Evolutionary conservation across 2,113 vertebrate species (phyloP).

Genomic region (Cnemophilus loriae): DNA sequence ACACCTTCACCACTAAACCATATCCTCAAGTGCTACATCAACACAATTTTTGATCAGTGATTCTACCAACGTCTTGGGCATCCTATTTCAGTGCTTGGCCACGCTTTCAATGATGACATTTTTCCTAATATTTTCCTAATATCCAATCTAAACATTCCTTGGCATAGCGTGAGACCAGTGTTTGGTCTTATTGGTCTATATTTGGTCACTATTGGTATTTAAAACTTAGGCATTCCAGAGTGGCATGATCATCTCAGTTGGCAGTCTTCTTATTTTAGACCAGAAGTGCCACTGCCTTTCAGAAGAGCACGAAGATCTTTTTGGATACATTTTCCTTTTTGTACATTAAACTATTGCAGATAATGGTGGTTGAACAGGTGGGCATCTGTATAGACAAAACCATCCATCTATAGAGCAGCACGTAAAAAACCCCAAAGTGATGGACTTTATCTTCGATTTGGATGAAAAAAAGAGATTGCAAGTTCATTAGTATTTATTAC

Average conservation of each 20-base stretch:
- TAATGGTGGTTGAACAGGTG: not conserved
- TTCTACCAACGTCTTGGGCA: not conserved
- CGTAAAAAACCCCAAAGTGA: not conserved
- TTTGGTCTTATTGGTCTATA: not conserved
- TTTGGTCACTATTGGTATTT: not conserved
- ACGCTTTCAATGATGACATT: not conserved
- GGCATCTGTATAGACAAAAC: not conserved
- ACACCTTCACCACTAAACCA: not conserved
- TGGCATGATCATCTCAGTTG: not conserved
- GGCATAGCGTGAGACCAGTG: not conserved
- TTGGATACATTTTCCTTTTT: not conserved
- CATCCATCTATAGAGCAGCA: not conserved
- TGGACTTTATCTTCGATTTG: not conserved
- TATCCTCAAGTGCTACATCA: not conserved
- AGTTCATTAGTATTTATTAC: constrained; percentile 9
- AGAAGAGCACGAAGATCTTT: not conserved
- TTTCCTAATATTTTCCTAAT: not conserved
- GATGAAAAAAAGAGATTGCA: not conserved
- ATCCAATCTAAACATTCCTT: not conserved
- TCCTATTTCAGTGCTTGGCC: not conserved
- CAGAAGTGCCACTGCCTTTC: not conserved
- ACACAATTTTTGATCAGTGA: not conserved
- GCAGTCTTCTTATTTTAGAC: not conserved
- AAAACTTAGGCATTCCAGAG: not conserved
- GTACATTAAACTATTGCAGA: not conserved